Evolutionary conservation across 2,113 vertebrate genomes (phyloP), one percentile per base, ranked within the genome.

Genomic region (Gavia stellata): DNA sequence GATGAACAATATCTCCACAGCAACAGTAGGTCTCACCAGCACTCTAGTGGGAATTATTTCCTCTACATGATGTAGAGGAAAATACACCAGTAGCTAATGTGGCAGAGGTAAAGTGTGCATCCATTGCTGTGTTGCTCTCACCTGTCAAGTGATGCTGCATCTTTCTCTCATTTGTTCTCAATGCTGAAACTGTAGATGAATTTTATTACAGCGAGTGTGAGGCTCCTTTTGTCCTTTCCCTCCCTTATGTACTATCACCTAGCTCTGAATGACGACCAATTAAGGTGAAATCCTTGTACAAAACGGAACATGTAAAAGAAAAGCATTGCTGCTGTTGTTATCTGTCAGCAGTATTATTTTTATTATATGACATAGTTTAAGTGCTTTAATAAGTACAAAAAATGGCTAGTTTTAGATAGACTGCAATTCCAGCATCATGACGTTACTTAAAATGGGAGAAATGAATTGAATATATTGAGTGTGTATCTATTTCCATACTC

Each of bases 401-500:
- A 58, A 65, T 36, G 14, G 42, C 20, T 62, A 21, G 25, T 87
- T 95, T 87, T 91, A 77, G 42, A 12, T 20, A 52, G 73, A 74
- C 56, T 49, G 38, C 21, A 90, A 36, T 86, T 74, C 78, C 45
- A 74, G 59, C 62, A 73, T 75, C 34, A 20, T 85, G 53, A 45
- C 4, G 7, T 74, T 85, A 62, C 42, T 90, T 87, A 73, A 95
- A 91, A 83, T 52, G 58, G 70, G 49, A 90, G 23, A 91, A 95
- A 85, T 55, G 1, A 92, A 81, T 94, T 0, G 0, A 90, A 80
- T 89, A 14, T 65, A 61, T 75, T 79, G 55, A 90, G 50, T 74
- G 26, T 82, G 24, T 91, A 49, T 93, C 95, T 95, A 70, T 95
- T 96, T 86, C 92, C 55, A 40, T 85, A 80, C 42, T 70, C 67